Evolutionary conservation across 2,888 invertebrate species (phyloP).

Genomic region (Drosophila antonietae): DNA sequence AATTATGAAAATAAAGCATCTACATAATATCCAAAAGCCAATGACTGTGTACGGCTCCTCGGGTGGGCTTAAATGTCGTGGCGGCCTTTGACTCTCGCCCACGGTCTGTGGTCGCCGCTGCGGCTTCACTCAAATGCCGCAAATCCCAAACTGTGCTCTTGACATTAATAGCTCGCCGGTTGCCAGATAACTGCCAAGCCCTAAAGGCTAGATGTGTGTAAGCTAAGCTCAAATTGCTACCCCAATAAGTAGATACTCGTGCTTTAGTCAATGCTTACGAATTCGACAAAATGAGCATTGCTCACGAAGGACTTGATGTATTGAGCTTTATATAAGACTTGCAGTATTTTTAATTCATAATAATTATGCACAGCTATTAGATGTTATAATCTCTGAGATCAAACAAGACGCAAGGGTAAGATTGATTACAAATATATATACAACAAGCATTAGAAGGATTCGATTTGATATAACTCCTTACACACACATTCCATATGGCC

Average conservation of each 20-base stretch:
- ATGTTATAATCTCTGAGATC: not conserved
- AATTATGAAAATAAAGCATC: conserved; percentile 65
- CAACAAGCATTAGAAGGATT: not conserved
- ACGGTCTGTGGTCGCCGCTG: conserved; percentile 13
- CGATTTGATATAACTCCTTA: not conserved
- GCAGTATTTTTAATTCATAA: not conserved
- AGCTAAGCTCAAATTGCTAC: conserved; percentile 7
- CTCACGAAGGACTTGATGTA: not conserved
- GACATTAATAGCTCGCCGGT: conserved; percentile 34
- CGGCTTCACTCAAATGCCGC: conserved; percentile 34
- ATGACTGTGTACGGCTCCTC: conserved; percentile 22
- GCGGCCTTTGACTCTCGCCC: conserved; percentile 17
- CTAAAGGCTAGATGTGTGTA: not conserved
- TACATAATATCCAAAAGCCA: conserved; percentile 33
- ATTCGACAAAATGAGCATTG: not conserved
- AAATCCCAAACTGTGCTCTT: conserved; percentile 42
- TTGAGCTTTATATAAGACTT: not conserved
- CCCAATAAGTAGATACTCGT: not conserved
- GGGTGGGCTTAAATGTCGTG: conserved; percentile 46
- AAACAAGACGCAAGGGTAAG: not conserved
- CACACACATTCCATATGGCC: not conserved
- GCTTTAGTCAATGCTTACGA: not conserved
- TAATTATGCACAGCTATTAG: not conserved
- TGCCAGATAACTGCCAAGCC: conserved; percentile 14
- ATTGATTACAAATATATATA: not conserved